Evolutionary conservation across 2,113 vertebrate genomes (phyloP).

Genomic region (Parotia lawesii): DNA sequence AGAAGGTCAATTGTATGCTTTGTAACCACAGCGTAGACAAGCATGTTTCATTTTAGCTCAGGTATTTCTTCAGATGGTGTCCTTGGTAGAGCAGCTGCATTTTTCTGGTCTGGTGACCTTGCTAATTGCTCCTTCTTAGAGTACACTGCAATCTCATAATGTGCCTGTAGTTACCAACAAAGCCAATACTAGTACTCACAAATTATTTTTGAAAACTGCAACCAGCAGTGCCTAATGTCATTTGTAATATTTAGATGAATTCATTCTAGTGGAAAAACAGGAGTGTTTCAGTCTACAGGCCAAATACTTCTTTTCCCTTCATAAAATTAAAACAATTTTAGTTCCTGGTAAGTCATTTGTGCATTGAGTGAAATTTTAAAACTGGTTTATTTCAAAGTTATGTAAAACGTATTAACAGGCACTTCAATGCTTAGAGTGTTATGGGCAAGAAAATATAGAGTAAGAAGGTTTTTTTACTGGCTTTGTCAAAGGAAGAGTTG

Average conservation of each 20-base stretch:
- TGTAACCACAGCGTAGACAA: neutral
- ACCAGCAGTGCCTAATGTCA: constrained; percentile 28
- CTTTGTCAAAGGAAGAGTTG: neutral
- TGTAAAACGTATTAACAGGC: neutral
- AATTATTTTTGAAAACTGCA: constrained; percentile 33
- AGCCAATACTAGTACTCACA: neutral
- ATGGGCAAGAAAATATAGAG: neutral
- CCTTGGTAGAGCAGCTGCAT: neutral
- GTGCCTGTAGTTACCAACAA: neutral
- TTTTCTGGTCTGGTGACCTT: neutral
- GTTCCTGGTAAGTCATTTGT: neutral
- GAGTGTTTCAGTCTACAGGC: neutral
- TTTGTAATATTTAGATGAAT: neutral
- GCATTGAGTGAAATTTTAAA: neutral
- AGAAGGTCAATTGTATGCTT: neutral
- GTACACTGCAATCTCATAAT: neutral
- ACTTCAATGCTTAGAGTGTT: neutral
- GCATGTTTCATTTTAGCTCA: constrained; percentile 14
- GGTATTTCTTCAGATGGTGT: constrained; percentile 21
- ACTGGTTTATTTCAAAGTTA: neutral
- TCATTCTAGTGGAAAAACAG: neutral
- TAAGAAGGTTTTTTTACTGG: neutral
- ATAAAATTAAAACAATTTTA: neutral
- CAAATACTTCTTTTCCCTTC: neutral
- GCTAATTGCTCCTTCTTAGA: neutral